Evolutionary conservation across 2,113 vertebrate genomes (phyloP).

Genomic region (Rhineura floridana): DNA sequence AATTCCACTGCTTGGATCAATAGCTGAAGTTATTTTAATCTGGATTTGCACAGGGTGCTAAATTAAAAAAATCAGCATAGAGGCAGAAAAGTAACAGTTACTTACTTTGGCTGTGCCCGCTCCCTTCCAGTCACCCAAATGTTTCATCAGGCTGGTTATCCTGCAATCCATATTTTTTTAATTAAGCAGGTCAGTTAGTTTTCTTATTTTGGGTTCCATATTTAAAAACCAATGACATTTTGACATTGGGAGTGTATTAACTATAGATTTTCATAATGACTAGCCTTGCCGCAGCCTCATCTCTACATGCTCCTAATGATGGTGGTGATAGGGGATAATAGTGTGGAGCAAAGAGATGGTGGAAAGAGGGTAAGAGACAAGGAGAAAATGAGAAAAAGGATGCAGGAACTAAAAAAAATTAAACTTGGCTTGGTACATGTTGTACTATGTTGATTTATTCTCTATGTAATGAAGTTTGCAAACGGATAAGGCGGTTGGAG

Average conservation of each 20-base stretch:
- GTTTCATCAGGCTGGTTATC: conserved; percentile 77
- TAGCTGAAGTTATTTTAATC: conserved; percentile 94
- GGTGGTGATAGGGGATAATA: conserved; percentile 43
- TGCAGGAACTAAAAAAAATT: conserved; percentile 62
- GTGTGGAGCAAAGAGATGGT: conserved; percentile 40
- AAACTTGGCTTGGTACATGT: conserved; percentile 73
- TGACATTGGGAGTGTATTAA: conserved; percentile 93
- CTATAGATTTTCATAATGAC: conserved; percentile 92
- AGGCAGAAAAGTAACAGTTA: conserved; percentile 82
- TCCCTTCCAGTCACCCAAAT: conserved; percentile 70
- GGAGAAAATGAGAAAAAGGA: conserved; percentile 55
- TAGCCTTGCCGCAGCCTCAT: conserved; percentile 76
- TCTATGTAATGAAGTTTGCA: conserved; percentile 80
- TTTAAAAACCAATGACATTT: conserved; percentile 87
- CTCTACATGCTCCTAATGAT: conserved; percentile 73
- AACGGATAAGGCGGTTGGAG: conserved; percentile 74
- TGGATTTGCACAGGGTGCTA: conserved; percentile 86
- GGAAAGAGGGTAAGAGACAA: conserved; percentile 39
- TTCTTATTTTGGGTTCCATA: conserved; percentile 85
- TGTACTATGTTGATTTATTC: conserved; percentile 79
- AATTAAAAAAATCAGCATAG: conserved; percentile 90
- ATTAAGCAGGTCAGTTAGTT: conserved; percentile 84
- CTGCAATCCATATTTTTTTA: conserved; percentile 86
- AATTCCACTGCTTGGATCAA: conserved; percentile 94
- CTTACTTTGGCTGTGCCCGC: conserved; percentile 74